These are phyloP conservation scores for Helostoma temminkii DNA, from an alignment of 2,797 vertebrate species.

Conservation along the genomic window DNA sequence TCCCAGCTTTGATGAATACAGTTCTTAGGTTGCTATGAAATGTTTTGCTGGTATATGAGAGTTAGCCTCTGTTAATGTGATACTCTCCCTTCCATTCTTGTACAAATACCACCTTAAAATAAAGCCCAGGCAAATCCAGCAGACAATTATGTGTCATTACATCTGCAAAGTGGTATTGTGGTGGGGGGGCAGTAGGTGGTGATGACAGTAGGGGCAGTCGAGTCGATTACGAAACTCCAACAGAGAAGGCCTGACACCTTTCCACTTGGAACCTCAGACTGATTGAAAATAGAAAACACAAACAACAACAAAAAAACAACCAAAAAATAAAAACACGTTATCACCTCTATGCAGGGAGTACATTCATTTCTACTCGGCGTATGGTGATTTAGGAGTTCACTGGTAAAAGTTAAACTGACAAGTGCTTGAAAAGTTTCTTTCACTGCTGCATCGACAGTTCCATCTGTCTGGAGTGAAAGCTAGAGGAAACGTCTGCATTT, in stretches of 20 bases:
- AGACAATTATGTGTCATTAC: slow-evolving; percentile 74
- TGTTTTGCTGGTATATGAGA: slow-evolving; percentile 58
- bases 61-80: slow-evolving; percentile 69
- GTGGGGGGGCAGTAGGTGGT: slow-evolving; percentile 42
- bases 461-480: slow-evolving; percentile 42
- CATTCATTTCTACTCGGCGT: slow-evolving; percentile 19
- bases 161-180: slow-evolving; percentile 69
- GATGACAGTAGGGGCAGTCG: slow-evolving; percentile 27
- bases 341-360: slow-evolving; percentile 27
- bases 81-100: slow-evolving; percentile 66
- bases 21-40: too few relatives aligned
- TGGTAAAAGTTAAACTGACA: slow-evolving; percentile 40
- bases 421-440: slow-evolving; percentile 48
- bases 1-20: slow-evolving; percentile 41
- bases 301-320: neutral
- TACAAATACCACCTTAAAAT: slow-evolving; percentile 63
- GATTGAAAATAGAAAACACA: slow-evolving; percentile 36
- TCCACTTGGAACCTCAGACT: slow-evolving; percentile 37
- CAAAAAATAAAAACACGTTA: too few relatives aligned
- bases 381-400: slow-evolving; percentile 22
- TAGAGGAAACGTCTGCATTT: neutral
- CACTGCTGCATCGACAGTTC: slow-evolving; percentile 23
- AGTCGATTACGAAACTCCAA: slow-evolving; percentile 67
- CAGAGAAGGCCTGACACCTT: slow-evolving; percentile 59
- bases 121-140: slow-evolving; percentile 63